A percentile compares a stretch with the other conserved stretches of the same genome.
Evolutionary conservation across 37 sponge, comb jelly and placozoan species (phyloP).

Genomic region (Crambe crambe): DNA sequence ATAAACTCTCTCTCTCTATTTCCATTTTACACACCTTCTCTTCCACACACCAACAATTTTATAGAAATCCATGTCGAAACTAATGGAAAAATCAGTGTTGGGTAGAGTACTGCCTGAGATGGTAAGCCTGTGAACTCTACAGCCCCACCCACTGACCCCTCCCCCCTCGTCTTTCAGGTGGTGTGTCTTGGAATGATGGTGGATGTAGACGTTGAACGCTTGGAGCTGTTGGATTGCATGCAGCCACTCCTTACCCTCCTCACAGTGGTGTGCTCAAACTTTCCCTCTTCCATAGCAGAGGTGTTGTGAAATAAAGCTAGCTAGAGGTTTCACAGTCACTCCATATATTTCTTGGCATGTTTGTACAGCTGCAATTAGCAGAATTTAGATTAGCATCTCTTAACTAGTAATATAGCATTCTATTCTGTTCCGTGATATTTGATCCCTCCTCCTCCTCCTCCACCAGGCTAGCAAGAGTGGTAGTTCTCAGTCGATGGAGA

Average conservation of each 20-base stretch:
- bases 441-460: not conserved
- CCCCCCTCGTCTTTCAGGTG: slow-evolving; percentile 18
- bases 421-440: not conserved
- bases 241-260: slow-evolving; percentile 24
- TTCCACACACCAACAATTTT: not conserved
- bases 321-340: not conserved
- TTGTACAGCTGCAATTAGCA: too few relatives aligned
- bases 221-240: slow-evolving; percentile 34
- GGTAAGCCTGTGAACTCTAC: slow-evolving; percentile 5
- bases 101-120: slow-evolving; percentile 44
- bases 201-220: not conserved
- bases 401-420: not conserved
- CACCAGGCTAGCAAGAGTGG: slow-evolving; percentile 7
- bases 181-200: slow-evolving; percentile 32
- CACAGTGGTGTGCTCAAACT: not conserved
- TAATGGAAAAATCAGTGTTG: slow-evolving; percentile 23
- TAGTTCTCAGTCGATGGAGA: slow-evolving; percentile 5
- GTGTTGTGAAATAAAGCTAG: too few relatives aligned
- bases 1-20: too few relatives aligned
- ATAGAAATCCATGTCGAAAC: not conserved
- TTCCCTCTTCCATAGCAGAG: slow-evolving; percentile 4
- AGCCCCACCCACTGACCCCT: not conserved
- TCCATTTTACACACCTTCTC: too few relatives aligned
- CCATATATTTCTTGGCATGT: too few relatives aligned
- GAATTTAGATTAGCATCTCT: too few relatives aligned